Evolutionary conservation across 2,797 vertebrate species (phyloP).

Genomic region (Coregonus suidteri): DNA sequence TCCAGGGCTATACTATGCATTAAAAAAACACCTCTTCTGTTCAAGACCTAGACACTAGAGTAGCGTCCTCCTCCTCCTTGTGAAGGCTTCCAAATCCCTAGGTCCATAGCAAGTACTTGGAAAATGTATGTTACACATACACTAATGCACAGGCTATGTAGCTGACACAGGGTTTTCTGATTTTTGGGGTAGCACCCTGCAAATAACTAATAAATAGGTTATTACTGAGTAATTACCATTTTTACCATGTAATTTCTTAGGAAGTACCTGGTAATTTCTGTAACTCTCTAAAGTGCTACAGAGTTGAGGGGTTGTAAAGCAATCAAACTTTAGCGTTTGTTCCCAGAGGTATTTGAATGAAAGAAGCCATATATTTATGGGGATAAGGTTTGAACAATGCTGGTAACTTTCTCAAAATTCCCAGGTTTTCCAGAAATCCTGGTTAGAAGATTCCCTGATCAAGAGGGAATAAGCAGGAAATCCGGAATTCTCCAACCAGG

Average conservation of each 20-base stretch:
- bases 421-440: no score
- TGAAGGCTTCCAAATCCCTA: slow-evolving; percentile 29
- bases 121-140: slow-evolving; percentile 27
- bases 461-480: no score
- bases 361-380: slow-evolving; percentile 60
- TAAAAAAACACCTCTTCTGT: slow-evolving; percentile 45
- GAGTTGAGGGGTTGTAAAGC: neutral
- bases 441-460: no score
- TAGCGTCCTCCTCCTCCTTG: slow-evolving; percentile 17
- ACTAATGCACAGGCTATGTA: neutral
- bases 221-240: no score
- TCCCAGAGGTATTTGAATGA: neutral
- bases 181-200: no score
- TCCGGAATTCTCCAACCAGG: no score
- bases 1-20: slow-evolving; percentile 52
- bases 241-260: neutral
- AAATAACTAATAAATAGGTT: neutral
- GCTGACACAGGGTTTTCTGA: no score
- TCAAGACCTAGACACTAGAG: neutral
- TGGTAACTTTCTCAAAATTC: no score
- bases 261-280: neutral
- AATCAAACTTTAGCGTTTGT: neutral
- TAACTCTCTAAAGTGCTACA: neutral
- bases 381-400: neutral
- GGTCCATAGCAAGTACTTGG: neutral